phyloP scores from a whole-genome alignment of 2,797 vertebrate genomes.

The Florisuga fusca region DNA sequence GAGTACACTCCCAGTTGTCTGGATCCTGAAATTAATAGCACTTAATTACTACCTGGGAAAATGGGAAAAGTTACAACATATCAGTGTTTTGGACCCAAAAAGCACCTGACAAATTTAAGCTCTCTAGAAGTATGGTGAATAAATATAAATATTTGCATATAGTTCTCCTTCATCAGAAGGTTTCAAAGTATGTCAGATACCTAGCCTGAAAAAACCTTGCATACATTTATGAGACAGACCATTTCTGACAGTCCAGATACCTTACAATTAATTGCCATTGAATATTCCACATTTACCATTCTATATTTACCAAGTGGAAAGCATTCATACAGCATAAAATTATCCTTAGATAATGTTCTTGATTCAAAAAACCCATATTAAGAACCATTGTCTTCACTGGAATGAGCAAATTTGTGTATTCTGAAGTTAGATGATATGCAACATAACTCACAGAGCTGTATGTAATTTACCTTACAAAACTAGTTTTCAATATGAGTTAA shows the following conservation, averaged over 20 bases:
- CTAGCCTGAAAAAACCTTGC: neutral
- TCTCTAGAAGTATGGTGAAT: neutral
- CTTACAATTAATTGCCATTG: neutral
- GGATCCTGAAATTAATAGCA: too few species aligned
- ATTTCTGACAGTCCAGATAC: neutral
- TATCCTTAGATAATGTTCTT: neutral
- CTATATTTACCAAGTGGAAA: neutral
- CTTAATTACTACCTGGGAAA: neutral
- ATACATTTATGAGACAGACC: neutral
- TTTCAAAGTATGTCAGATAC: neutral
- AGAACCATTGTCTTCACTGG: neutral
- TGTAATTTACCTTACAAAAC: neutral
- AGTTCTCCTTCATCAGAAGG: neutral
- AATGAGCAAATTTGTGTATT: neutral
- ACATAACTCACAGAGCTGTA: neutral
- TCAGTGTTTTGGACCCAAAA: neutral
- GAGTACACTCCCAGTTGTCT: neutral
- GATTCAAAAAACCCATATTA: neutral
- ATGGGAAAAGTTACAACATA: neutral
- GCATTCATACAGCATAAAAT: neutral
- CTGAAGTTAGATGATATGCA: neutral
- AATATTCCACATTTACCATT: neutral
- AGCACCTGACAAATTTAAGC: neutral
- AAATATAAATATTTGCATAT: neutral
- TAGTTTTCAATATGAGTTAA: neutral